Conservation (phyloP, 2,888 invertebrate species). For the Platerodrilus igneus region DNA sequence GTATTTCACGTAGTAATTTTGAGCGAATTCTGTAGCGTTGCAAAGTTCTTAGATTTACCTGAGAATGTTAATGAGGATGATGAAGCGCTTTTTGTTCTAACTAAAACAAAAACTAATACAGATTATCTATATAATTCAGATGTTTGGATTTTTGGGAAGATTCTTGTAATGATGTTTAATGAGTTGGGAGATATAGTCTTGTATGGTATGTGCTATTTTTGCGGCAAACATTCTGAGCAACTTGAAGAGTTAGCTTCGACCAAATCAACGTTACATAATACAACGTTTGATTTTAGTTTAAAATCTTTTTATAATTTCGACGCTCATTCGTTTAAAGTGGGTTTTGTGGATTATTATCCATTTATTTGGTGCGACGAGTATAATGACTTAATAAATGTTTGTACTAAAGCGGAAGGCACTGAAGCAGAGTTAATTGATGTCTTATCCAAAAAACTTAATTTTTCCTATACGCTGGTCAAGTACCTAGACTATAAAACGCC, state of each 20-base stretch:
- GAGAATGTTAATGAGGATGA: slow-evolving; percentile 9
- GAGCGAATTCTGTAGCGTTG: slow-evolving; percentile 5
- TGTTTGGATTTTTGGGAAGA: slow-evolving; percentile 10
- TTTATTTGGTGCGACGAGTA: slow-evolving; percentile 8
- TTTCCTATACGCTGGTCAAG: slow-evolving; percentile 2
- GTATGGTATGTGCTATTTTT: slow-evolving; percentile 9
- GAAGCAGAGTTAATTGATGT: slow-evolving; percentile 7
- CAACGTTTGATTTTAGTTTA: not conserved
- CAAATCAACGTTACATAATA: not conserved
- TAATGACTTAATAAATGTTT: not conserved
- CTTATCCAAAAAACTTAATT: slow-evolving; percentile 8
- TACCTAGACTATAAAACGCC: slow-evolving; percentile 1
- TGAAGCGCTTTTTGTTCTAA: slow-evolving; percentile 10
- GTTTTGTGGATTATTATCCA: slow-evolving; percentile 12
- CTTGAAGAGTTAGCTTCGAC: not conserved
- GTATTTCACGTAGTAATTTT: slow-evolving; percentile 10
- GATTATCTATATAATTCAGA: not conserved
- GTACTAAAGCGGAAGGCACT: slow-evolving; percentile 3
- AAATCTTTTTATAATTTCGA: slow-evolving; percentile 10
- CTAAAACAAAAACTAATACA: not conserved
- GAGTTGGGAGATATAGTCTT: not conserved
- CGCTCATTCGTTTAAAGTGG: slow-evolving; percentile 8
- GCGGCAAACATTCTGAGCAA: slow-evolving; percentile 4
- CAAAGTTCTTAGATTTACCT: slow-evolving; percentile 5
- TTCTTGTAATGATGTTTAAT: slow-evolving; percentile 3